Evolutionary conservation across 1,140 invertebrate species (phyloP).

Genomic region (Brachionus manjavacas): DNA sequence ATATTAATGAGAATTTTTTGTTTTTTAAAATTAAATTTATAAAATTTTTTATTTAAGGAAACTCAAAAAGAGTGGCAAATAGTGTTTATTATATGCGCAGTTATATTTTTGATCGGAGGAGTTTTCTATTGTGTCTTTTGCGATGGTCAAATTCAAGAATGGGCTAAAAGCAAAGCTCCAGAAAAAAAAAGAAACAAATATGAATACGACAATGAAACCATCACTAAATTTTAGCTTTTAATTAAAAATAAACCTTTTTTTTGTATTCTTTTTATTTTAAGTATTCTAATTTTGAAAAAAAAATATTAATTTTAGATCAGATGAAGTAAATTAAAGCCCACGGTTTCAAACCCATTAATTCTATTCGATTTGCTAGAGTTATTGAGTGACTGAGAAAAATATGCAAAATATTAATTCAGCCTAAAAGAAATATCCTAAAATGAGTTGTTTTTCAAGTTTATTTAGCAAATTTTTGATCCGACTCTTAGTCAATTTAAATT

Average conservation of each 20-base stretch:
- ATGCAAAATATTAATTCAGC: neutral
- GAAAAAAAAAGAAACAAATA: neutral
- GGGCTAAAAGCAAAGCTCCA: slow-evolving; percentile 16
- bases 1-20: too few relatives aligned
- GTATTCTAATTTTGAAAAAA: neutral
- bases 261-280: neutral
- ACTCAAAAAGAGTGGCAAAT: slow-evolving; percentile 38
- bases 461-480: neutral
- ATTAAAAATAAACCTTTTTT: neutral
- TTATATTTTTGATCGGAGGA: slow-evolving; percentile 15
- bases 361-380: neutral
- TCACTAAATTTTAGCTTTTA: neutral
- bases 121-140: neutral
- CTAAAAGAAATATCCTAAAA: neutral
- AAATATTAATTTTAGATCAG: neutral
- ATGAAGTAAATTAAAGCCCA: neutral
- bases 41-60: slow-evolving; percentile 16
- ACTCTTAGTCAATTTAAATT: neutral
- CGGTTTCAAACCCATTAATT: neutral
- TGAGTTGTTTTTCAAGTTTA: neutral
- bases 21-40: neutral
- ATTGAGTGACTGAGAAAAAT: neutral
- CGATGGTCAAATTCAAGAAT: slow-evolving; percentile 18
- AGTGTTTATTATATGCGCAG: slow-evolving; percentile 39
- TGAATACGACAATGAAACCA: neutral